Percentiles rank a stretch among this genome's conserved stretches.
These are phyloP conservation scores for Drosophila lowei DNA, from an alignment of 1,140 invertebrate genomes.

Conservation along the genomic window DNA sequence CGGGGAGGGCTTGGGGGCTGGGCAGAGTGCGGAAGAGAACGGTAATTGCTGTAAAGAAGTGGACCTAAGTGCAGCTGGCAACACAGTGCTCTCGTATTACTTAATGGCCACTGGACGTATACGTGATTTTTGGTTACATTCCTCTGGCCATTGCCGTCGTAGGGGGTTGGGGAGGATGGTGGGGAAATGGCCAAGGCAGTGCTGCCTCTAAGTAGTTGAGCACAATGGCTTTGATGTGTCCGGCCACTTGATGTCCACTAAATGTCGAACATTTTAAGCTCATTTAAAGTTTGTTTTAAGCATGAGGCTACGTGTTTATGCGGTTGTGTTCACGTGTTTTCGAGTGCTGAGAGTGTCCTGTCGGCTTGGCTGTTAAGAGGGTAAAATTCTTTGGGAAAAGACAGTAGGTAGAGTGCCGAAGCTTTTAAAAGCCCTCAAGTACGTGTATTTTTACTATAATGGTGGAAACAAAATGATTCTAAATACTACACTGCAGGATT, in stretches of 20 bases:
- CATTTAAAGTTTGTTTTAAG: conserved; percentile 48
- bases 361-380: background rate
- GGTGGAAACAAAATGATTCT: no score
- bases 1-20: background rate
- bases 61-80: conserved; percentile 56
- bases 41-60: conserved; percentile 56
- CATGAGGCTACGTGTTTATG: conserved; percentile 29
- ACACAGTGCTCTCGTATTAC: conserved; percentile 62
- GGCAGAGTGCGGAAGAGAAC: conserved; percentile 31
- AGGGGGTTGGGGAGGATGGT: conserved; percentile 12
- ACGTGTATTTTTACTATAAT: no score
- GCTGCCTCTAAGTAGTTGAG: conserved; percentile 49
- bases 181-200: background rate
- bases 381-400: background rate
- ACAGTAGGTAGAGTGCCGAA: no score
- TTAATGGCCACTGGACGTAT: conserved; percentile 70
- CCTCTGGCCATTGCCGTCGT: conserved; percentile 18
- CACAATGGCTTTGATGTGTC: conserved; percentile 55
- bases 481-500: no score
- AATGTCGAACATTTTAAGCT: conserved; percentile 61
- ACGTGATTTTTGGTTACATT: conserved; percentile 70
- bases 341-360: no score
- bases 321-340: background rate
- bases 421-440: no score
- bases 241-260: conserved; percentile 49